These are phyloP conservation scores for Lates japonicus DNA, from an alignment of 2,797 vertebrate genomes.

Conservation along the genomic window DNA sequence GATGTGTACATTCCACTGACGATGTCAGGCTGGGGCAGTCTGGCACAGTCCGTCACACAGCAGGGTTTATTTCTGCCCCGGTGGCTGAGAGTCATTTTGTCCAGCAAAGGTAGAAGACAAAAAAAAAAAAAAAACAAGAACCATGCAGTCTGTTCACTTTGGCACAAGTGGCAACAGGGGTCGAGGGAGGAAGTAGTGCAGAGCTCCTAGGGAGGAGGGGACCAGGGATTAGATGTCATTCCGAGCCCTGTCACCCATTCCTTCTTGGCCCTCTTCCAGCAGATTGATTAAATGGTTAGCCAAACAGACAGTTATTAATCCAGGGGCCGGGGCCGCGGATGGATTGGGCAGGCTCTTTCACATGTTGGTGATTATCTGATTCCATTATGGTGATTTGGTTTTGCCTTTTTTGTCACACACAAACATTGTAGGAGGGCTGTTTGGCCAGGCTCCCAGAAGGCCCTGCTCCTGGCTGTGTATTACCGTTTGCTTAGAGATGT, in stretches of 20 bases:
- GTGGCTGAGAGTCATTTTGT: constrained; percentile 33
- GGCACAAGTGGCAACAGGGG: constrained; percentile 12
- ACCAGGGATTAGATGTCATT: constrained; percentile 89
- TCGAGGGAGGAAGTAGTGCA: constrained; percentile 18
- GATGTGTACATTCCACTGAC: constrained; percentile 84
- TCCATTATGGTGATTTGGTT: constrained; percentile 89
- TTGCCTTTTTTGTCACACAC: constrained; percentile 92
- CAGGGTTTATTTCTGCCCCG: constrained; percentile 57
- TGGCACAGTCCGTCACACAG: constrained; percentile 80
- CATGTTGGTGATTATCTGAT: constrained; percentile 91
- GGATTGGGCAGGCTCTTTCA: constrained; percentile 92
- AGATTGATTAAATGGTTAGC: constrained; percentile 93
- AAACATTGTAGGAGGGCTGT: constrained; percentile 89
- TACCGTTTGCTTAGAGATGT: constrained; percentile 88
- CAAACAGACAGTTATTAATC: constrained; percentile 89
- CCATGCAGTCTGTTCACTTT: constrained; percentile 8
- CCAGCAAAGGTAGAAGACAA: constrained; percentile 8
- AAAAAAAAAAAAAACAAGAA: neutral
- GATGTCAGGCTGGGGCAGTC: constrained; percentile 80
- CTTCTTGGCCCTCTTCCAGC: constrained; percentile 80
- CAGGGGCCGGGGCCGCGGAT: constrained; percentile 81
- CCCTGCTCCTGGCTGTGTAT: constrained; percentile 89
- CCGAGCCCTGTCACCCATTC: constrained; percentile 77
- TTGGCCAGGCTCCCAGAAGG: constrained; percentile 84
- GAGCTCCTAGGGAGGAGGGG: constrained; percentile 28